Percentiles rank a stretch among this genome's conserved stretches.
phyloP scores from a whole-genome alignment of 1,140 invertebrate genomes.

The Diorhabda elongata region DNA sequence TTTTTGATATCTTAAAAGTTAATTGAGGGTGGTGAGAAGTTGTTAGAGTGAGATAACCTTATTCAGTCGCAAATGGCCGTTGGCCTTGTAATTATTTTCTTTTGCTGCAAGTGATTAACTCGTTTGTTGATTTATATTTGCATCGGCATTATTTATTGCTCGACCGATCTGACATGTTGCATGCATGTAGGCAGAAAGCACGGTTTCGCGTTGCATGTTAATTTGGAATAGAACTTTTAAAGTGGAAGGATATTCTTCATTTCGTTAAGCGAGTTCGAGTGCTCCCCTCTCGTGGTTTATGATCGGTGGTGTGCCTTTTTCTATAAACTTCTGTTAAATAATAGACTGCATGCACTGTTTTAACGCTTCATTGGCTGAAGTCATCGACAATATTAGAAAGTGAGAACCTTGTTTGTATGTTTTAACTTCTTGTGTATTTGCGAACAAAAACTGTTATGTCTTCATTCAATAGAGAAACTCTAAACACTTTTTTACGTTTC shows the following conservation, averaged over 20 bases:
- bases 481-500: no score
- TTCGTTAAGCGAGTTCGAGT: background rate
- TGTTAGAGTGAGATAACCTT: conserved; percentile 18
- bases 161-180: conserved; percentile 44
- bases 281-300: background rate
- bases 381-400: no score
- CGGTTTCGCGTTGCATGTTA: conserved; percentile 45
- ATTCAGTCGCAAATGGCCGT: conserved; percentile 35
- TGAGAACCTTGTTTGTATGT: no score
- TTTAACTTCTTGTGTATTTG: no score
- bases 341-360: background rate
- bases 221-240: conserved; percentile 37
- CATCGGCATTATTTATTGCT: conserved; percentile 40
- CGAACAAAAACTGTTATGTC: no score
- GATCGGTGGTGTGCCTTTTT: background rate
- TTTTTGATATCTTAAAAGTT: conserved; percentile 10
- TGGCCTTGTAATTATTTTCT: conserved; percentile 47
- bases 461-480: no score
- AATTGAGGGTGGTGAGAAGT: conserved; percentile 21
- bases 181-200: conserved; percentile 46
- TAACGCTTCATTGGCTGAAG: background rate
- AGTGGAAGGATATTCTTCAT: conserved; percentile 18
- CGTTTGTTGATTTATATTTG: conserved; percentile 47
- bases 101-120: conserved; percentile 45
- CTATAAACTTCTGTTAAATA: background rate